phyloP scores from a whole-genome alignment of 2,797 vertebrate genomes.

The Acrossocheilus fasciatus region DNA sequence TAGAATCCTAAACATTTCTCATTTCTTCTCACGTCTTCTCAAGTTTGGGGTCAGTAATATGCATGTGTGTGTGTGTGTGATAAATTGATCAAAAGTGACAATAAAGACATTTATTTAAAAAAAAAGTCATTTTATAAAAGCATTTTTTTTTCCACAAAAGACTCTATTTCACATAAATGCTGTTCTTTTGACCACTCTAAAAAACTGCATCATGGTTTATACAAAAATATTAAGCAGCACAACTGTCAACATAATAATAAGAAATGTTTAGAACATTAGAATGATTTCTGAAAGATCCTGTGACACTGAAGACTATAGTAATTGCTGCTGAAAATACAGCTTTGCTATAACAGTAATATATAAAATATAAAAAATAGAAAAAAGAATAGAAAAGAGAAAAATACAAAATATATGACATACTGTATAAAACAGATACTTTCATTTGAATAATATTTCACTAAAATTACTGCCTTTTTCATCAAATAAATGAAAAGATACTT shows the following conservation, averaged over 20 bases:
- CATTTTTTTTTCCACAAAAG: too few species aligned
- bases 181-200: background rate
- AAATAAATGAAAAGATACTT: background rate
- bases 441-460: too few species aligned
- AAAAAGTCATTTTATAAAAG: too few species aligned
- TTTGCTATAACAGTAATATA: background rate
- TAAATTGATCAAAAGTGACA: background rate
- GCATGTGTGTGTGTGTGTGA: background rate
- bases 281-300: background rate
- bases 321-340: background rate
- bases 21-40: background rate
- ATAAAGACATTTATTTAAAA: background rate
- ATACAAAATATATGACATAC: too few species aligned
- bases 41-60: background rate
- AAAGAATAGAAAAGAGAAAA: too few species aligned
- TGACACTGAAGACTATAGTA: background rate
- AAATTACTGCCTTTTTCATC: background rate
- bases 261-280: background rate
- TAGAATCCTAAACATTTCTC: background rate
- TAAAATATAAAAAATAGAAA: background rate
- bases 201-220: background rate
- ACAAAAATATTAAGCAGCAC: background rate
- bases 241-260: background rate
- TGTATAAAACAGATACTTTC: too few species aligned
- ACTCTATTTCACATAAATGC: background rate